A percentile compares a stretch with the other conserved stretches of the same genome.
Evolutionary conservation across 2,797 vertebrate genomes (phyloP).

Genomic region (Centropyge bicolor): DNA sequence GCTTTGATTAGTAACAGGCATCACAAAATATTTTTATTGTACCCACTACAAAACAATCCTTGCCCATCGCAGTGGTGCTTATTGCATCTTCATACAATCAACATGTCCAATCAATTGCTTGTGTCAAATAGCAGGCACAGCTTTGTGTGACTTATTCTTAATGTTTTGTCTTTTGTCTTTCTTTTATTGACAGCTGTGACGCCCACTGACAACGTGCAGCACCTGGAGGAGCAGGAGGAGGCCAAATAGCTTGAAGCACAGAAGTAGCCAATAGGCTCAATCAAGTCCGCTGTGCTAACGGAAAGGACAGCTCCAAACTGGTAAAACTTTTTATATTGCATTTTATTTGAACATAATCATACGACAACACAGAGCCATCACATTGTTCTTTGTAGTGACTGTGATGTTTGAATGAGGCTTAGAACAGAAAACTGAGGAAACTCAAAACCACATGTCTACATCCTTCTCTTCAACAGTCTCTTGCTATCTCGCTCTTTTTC

Average conservation of each 20-base stretch:
- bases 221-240: constrained; percentile 51
- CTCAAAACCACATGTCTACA: too few relatives aligned
- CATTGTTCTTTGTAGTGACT: too few relatives aligned
- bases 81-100: neutral
- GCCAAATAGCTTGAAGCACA: constrained; percentile 14
- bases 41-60: neutral
- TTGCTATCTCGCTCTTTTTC: too few relatives aligned
- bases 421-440: too few relatives aligned
- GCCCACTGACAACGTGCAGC: constrained; percentile 67
- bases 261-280: neutral
- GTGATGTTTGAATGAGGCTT: too few relatives aligned
- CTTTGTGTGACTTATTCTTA: neutral
- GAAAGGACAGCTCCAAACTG: neutral
- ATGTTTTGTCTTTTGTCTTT: constrained; percentile 1
- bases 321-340: neutral
- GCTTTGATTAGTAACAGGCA: neutral
- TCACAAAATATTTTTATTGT: too few relatives aligned
- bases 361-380: too few relatives aligned
- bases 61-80: neutral
- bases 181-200: constrained; percentile 41
- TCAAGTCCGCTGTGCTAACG: neutral
- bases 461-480: too few relatives aligned
- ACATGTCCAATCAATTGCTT: neutral
- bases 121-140: neutral
- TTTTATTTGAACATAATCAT: too few relatives aligned